Base-by-base conservation (phyloP, 2,113 vertebrate species). In the Carlito syrichta region DNA sequence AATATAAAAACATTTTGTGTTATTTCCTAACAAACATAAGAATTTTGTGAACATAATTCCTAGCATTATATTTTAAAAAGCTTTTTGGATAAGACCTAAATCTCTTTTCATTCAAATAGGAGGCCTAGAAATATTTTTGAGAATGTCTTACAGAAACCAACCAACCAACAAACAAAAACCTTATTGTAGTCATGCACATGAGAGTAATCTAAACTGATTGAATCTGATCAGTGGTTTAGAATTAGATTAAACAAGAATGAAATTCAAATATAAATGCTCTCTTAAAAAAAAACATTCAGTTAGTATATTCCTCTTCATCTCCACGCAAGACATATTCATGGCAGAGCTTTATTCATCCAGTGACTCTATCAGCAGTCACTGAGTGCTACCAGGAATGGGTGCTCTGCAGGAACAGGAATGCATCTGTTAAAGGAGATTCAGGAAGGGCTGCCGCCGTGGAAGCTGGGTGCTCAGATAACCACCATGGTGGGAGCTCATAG, bases 391-490 rank as follows among this genome's bases (percentile, higher is more conserved):
- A 35, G 63, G 32, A 7, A 7, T 66, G 35, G 45, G 43, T 19
- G 16, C 11, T 60, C 16, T 40, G 16, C 4, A 16, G 3, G 5
- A 4, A 8, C 14, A 5, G 0, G 1, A 50, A 38, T 3, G 14
- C 2, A 22, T 17, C 52, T 16, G 27, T 43, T 6, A 38, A 30
- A 30, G 23, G 45, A 1, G 3, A 10, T 7, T 11, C 19, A 25
- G 0, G 11, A 38, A 35, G 8, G 12, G 17, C 7, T 6, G 9
- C 22, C 22, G 16, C 2, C 0, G 7, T 38, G 78, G 48, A 48
- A 8, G 14, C 9, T 45, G 3, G 0, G 23, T 40, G 35, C 7
- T 2, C 3, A 14, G 10, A 22, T 2, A 5, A 4, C 23, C 12
- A 1, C 6, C 68, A 43, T 30, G 20, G 40, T n/a, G 2, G 2